phyloP scores from a whole-genome alignment of 2,797 vertebrate genomes.

The Neosalanx taihuensis region DNA sequence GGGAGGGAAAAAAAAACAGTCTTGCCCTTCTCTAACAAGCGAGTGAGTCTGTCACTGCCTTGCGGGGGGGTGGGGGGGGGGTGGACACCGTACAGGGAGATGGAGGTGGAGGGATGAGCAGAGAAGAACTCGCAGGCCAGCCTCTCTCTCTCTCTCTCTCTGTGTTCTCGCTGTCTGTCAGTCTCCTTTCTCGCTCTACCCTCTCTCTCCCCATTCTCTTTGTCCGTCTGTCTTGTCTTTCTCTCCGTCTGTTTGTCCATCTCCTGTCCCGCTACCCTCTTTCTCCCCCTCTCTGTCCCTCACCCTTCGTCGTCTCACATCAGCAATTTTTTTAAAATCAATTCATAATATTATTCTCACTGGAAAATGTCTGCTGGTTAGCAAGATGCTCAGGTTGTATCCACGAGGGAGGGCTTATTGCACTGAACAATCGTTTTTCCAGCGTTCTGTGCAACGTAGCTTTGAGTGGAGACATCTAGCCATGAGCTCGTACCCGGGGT shows the following conservation, averaged over 20 bases:
- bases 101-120: constrained; percentile 21
- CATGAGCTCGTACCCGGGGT: too few species aligned
- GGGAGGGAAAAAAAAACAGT: constrained; percentile 27
- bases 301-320: too few species aligned
- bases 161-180: background rate
- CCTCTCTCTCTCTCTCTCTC: constrained; percentile 15
- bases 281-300: constrained; percentile 13
- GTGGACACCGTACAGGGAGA: constrained; percentile 28
- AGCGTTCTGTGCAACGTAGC: too few species aligned
- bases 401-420: background rate
- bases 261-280: constrained; percentile 7
- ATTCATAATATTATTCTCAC: too few species aligned
- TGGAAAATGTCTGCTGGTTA: background rate
- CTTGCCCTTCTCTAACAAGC: constrained; percentile 33
- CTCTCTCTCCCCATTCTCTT: constrained; percentile 23
- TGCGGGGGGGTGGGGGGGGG: too few species aligned
- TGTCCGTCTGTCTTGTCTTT: background rate
- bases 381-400: background rate
- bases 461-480: too few species aligned
- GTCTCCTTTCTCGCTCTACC: constrained; percentile 8
- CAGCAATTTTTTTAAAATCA: background rate
- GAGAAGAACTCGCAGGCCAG: constrained; percentile 13
- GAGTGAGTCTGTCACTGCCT: constrained; percentile 32
- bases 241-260: background rate
- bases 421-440: too few species aligned